Base-by-base conservation (phyloP, 1,140 invertebrate genomes). In the Limonius californicus region DNA sequence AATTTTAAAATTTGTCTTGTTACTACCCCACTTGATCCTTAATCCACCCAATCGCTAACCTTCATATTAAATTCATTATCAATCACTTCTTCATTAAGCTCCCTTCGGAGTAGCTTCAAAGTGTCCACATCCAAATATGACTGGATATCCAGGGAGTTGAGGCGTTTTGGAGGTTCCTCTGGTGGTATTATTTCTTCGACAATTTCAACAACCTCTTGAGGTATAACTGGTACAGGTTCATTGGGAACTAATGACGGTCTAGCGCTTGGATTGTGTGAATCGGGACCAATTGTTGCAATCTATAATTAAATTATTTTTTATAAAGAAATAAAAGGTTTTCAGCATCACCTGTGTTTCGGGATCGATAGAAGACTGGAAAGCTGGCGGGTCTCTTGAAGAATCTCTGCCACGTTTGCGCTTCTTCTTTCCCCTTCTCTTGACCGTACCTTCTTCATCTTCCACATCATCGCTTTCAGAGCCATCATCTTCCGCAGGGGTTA, bases 11-110 rank as follows among this genome's bases (percentile, higher is more conserved):
- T n/a, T n/a, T n/a, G n/a, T n/a, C n/a, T n/a, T n/a, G n/a, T n/a
- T n/a, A n/a, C n/a, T n/a, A n/a, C n/a, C n/a, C n/a, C n/a, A n/a
- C n/a, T n/a, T n/a, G n/a, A n/a, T n/a, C n/a, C n/a, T n/a, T n/a
- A n/a, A n/a, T n/a, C n/a, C n/a, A n/a, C n/a, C n/a, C n/a, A 35
- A 39, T 39, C 16, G 57, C 47, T 64, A 70, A 87, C 86, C 77
- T 86, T 85, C 11, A 76, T 64, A 66, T 86, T 82, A 72, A 88
- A 87, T 75, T 89, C 87, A 67, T 80, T 83, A 68, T 89, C 87
- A 32, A 89, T 82, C 15, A 82, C 79, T 61, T 87, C 83, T 47
- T 83, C 79, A 67, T 87, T 84, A 6, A 89, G 75, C 70, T 88
- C 84, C 61, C 87, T 75, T 32, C 84, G 81, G 11, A 89, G 72